phyloP scores from a whole-genome alignment of 35 echinoderm and acorn worm genomes.

The Acanthaster planci region DNA sequence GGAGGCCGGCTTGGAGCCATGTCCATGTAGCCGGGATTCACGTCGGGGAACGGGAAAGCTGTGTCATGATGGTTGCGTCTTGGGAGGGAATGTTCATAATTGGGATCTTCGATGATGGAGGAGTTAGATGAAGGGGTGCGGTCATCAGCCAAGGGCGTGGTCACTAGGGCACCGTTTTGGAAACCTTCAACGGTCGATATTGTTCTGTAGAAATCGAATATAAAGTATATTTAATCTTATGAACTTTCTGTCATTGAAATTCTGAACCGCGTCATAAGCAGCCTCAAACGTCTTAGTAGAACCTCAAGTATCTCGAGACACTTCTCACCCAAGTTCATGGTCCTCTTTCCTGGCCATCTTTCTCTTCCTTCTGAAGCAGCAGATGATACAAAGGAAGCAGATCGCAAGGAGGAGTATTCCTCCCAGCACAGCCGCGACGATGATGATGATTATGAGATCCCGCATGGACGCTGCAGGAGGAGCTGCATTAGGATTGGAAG shows the following conservation, averaged over 20 bases:
- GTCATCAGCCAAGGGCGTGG: constrained; percentile 9
- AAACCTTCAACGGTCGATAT: constrained; percentile 3
- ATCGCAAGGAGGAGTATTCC: constrained; percentile 27
- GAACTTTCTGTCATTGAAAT: too few relatives aligned
- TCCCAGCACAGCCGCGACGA: constrained; percentile 30
- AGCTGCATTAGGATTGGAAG: not conserved
- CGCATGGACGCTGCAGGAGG: not conserved
- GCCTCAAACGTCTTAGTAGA: too few relatives aligned
- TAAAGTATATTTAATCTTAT: too few relatives aligned
- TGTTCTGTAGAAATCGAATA: not conserved
- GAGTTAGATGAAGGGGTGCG: constrained; percentile 15
- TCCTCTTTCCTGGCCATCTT: constrained; percentile 8
- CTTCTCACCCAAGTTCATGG: constrained; percentile 28
- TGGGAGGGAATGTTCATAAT: not conserved
- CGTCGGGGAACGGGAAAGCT: not conserved
- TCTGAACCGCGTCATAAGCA: too few relatives aligned
- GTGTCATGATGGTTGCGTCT: not conserved
- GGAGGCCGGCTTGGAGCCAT: not conserved
- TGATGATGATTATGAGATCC: constrained; percentile 22
- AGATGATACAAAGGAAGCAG: constrained; percentile 41
- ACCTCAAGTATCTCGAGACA: too few relatives aligned
- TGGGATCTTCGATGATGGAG: constrained; percentile 6
- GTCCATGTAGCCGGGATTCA: not conserved
- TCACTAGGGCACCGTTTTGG: constrained; percentile 24
- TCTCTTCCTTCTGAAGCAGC: constrained; percentile 31